phyloP scores from a whole-genome alignment of 1,140 invertebrate genomes.

The Eurytemora carolleeae region DNA sequence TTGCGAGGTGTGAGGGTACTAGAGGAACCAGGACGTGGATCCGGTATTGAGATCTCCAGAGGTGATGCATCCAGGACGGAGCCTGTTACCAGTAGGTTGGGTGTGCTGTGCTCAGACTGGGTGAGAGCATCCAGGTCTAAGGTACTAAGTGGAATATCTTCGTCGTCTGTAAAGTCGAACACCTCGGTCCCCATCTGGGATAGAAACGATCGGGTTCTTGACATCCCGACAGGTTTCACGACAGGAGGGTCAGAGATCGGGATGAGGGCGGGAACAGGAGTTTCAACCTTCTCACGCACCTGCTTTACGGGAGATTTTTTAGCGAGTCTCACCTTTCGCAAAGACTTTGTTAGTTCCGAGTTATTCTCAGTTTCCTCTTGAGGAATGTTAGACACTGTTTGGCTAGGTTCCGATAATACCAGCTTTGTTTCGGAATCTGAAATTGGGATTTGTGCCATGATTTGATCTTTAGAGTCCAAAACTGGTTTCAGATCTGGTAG shows the following conservation, averaged over 20 bases:
- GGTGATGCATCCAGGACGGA: neutral
- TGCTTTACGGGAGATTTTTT: neutral
- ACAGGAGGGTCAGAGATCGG: neutral
- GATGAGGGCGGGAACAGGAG: neutral
- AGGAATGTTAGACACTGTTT: no score
- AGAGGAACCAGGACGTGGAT: neutral
- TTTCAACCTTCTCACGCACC: neutral
- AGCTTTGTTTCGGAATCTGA: no score
- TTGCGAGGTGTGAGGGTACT: neutral
- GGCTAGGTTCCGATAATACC: conserved; percentile 1
- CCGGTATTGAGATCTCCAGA: neutral
- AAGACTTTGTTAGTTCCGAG: conserved; percentile 1
- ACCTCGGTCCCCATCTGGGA: neutral
- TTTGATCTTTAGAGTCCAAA: no score
- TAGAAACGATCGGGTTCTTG: neutral
- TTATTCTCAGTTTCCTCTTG: neutral
- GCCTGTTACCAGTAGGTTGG: neutral
- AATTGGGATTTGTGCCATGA: no score
- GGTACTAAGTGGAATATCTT: neutral
- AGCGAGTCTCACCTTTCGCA: neutral
- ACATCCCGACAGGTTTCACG: neutral
- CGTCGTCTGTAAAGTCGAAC: neutral
- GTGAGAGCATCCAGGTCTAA: neutral
- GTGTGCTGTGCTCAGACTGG: no score
- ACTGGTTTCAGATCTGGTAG: no score